Evolutionary conservation across 1,140 invertebrate species (phyloP).

Genomic region (Papilio polytes): DNA sequence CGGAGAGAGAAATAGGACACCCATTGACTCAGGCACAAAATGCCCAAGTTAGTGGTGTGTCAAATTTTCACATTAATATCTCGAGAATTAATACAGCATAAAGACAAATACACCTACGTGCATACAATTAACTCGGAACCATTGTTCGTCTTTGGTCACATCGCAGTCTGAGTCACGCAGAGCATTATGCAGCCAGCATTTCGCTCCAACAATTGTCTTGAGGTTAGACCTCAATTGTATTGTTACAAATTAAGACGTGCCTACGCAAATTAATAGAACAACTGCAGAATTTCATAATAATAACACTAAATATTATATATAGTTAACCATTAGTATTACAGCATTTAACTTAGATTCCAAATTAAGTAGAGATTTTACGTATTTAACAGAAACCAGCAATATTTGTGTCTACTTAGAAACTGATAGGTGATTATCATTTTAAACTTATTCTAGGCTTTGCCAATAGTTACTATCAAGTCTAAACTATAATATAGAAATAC

Average conservation of each 20-base stretch:
- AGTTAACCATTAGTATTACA: no score
- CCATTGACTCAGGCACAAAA: no score
- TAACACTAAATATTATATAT: background rate
- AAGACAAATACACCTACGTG: background rate
- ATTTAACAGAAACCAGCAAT: no score
- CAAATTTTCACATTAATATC: background rate
- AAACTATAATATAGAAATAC: background rate
- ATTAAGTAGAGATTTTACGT: no score
- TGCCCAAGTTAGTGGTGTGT: no score
- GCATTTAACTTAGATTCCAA: background rate
- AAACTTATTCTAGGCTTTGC: no score
- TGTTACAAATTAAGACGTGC: conserved; percentile 19
- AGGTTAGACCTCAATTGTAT: conserved; percentile 37
- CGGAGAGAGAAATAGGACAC: no score
- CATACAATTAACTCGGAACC: background rate
- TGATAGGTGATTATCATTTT: no score
- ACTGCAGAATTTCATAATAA: background rate
- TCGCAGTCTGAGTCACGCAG: conserved; percentile 28
- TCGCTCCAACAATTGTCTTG: conserved; percentile 39
- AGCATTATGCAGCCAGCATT: conserved; percentile 38
- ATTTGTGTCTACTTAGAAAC: no score
- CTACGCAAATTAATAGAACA: conserved; percentile 8
- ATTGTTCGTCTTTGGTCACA: conserved; percentile 32
- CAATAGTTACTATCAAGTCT: background rate
- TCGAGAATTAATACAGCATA: background rate